A percentile compares a stretch with the other conserved stretches of the same genome.
Conservation (phyloP, 2,888 invertebrate genomes). For the Eupithecia inturbata region DNA sequence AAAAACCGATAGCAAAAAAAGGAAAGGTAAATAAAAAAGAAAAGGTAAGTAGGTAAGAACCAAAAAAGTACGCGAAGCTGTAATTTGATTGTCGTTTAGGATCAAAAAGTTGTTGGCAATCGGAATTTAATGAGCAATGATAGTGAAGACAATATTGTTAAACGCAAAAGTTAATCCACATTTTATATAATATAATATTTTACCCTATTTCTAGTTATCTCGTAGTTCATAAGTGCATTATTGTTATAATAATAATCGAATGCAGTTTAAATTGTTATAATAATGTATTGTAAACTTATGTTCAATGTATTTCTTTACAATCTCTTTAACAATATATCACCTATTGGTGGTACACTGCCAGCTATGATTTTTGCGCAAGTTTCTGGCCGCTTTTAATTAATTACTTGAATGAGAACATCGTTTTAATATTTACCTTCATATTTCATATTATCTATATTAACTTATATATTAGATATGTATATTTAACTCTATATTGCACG, state of each 20-base stretch:
- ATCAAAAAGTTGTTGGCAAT: conserved; percentile 58
- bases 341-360: neutral
- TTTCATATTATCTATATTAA: neutral
- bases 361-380: neutral
- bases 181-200: conserved; percentile 64
- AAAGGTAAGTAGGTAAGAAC: neutral
- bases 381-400: neutral
- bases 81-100: conserved; percentile 46
- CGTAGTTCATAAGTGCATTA: conserved; percentile 64
- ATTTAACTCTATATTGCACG: conserved; percentile 1
- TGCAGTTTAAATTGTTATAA: conserved; percentile 23
- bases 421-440: neutral
- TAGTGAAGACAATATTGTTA: conserved; percentile 83
- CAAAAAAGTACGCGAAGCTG: conserved; percentile 4
- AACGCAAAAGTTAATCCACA: conserved; percentile 77
- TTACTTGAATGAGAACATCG: neutral
- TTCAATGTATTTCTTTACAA: neutral
- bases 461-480: neutral
- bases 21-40: neutral
- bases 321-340: neutral
- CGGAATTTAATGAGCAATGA: conserved; percentile 70
- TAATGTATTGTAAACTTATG: neutral
- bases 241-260: conserved; percentile 57
- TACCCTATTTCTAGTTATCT: conserved; percentile 63
- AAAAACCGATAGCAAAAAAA: neutral